Conservation (phyloP, 2,797 vertebrate species). For the Falco biarmicus region DNA sequence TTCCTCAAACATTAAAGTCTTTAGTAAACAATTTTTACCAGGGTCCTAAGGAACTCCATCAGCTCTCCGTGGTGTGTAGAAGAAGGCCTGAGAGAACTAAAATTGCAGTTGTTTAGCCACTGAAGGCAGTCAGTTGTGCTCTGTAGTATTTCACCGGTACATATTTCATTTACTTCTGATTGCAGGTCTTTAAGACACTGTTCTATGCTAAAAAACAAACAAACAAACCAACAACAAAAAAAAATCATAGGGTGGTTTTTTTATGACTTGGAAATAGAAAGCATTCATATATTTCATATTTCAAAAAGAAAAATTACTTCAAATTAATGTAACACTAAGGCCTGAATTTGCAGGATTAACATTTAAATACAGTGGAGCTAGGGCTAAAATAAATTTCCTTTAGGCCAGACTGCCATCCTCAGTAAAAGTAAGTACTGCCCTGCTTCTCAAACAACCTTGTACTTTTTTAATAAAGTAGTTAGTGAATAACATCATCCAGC, state of each 20-base stretch:
- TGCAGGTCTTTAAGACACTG: slow-evolving; percentile 88
- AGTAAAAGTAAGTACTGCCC: not conserved
- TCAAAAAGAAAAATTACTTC: not conserved
- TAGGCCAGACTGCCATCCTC: not conserved
- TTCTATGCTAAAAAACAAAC: slow-evolving; percentile 82
- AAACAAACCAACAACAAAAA: not conserved
- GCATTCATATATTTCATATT: not conserved
- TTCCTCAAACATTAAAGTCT: not conserved
- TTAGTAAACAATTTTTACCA: slow-evolving; percentile 81
- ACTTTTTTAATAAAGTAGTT: not conserved
- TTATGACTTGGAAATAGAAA: not conserved
- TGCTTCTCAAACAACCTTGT: not conserved
- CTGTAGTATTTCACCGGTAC: slow-evolving; percentile 75
- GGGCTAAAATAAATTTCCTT: not conserved
- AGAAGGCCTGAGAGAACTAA: slow-evolving; percentile 72
- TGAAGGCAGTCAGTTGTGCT: slow-evolving; percentile 85
- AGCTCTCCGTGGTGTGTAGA: slow-evolving; percentile 82
- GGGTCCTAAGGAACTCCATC: slow-evolving; percentile 86
- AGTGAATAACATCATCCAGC: not conserved
- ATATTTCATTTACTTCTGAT: slow-evolving; percentile 81
- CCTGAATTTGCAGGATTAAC: not conserved
- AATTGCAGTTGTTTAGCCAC: slow-evolving; percentile 82
- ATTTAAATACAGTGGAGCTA: not conserved
- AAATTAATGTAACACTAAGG: not conserved
- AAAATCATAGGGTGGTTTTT: not conserved